Conservation (phyloP, 2,113 vertebrate species). For the Chionodraco myersi region DNA sequence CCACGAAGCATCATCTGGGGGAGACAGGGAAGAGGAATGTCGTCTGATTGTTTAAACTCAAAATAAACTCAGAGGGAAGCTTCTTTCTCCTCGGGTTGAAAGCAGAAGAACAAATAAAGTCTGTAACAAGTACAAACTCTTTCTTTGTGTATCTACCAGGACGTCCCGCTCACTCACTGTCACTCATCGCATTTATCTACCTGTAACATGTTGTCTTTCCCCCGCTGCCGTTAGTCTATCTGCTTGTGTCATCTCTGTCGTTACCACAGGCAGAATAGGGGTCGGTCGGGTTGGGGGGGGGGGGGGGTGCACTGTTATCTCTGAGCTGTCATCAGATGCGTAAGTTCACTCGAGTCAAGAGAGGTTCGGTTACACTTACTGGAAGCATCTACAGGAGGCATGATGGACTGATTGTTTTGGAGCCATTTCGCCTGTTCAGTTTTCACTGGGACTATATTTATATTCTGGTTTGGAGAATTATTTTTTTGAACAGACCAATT, state of each 20-base stretch:
- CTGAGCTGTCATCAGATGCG: conserved; percentile 57
- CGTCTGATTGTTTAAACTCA: conserved; percentile 6
- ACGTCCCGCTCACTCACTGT: conserved; percentile 25
- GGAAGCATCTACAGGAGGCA: conserved; percentile 16
- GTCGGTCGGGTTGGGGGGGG: background rate
- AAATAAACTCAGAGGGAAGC: conserved; percentile 2
- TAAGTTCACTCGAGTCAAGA: conserved; percentile 43
- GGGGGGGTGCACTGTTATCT: conserved; percentile 51
- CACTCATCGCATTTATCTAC: conserved; percentile 52
- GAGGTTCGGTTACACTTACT: conserved; percentile 42
- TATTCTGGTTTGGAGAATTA: background rate
- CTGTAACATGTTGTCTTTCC: conserved; percentile 38
- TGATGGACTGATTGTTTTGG: background rate
- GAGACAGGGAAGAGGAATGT: conserved; percentile 34
- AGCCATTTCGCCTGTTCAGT: background rate
- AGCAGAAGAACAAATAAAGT: background rate
- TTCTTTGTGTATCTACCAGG: background rate
- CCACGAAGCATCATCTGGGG: conserved; percentile 29
- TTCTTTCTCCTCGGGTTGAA: background rate
- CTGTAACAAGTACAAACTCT: background rate
- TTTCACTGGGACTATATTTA: background rate
- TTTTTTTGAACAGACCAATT: background rate
- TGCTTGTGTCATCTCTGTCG: conserved; percentile 56
- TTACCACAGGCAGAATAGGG: conserved; percentile 28
- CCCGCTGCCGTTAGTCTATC: conserved; percentile 60